Base-by-base conservation (phyloP, 1,140 invertebrate species). In the Periplaneta americana region DNA sequence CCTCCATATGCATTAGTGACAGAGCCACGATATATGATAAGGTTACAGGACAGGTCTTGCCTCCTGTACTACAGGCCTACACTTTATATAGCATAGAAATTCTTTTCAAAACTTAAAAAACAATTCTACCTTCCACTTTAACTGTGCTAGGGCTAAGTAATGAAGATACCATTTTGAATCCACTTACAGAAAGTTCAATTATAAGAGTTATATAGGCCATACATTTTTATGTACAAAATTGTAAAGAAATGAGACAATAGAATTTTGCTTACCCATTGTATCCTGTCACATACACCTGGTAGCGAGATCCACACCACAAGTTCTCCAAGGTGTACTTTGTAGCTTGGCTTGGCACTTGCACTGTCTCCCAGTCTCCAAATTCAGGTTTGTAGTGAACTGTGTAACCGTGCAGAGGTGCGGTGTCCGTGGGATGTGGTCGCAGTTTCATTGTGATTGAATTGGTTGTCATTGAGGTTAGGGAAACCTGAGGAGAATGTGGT, bases 321-420 rank as follows among this genome's bases (percentile, higher is more conserved):
- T 94, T 95, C 85, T 98, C 96, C 80, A 98, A 89, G 39, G 94
- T 96, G 87, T 96, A 96, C 79, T 96, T 96, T 77, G 95, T 93
- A 35, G 93, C 93, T 84, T 92, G 93, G 82, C 93, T 93, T 57
- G 82, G 88, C 74, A 95, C 93, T 89, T 96, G 95, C 79, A 94
- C 92, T 37, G 94, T 96, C 88, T 97, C 95, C 96, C 96, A 97
- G 85, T 98, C 96, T 34, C 96, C 96, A 85, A 96, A 97, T 89
- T 97, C 97, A 34, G 94, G 95, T 87, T 97, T 97, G 89, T 96
- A 98, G 86, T 96, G 95, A 82, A 98, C 92, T n/a, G 96, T 97
- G 86, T 97, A 96, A 0, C 96, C 96, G 82, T 95, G 94, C 82
- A 95, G 91, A 17, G 94, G 94, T 74, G 94, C 93, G 35, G 91